Evolutionary conservation across 2,113 vertebrate species (phyloP), one percentile per base, ranked within the genome.

Genomic region (Gobio gobio): DNA sequence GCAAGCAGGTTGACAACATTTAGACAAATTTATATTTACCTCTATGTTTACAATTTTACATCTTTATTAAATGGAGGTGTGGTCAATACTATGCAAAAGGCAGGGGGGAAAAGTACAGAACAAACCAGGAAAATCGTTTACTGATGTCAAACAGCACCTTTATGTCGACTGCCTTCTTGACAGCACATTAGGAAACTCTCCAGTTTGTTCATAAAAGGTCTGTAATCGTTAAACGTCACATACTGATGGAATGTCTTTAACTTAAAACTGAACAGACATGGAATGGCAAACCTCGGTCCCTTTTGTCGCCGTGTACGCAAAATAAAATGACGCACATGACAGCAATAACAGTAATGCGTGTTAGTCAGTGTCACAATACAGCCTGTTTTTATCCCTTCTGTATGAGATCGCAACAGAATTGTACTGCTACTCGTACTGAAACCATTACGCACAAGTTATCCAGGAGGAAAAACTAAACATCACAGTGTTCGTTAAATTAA

Each of bases 401-500:
- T 95, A 95, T 94, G 89, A 94, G 90, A 56, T 89, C 83, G 87
- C 93, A 91, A 92, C 93, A 94, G 90, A 93, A 93, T 81, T 2
- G 87, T 87, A 91, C 90, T 88, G 91, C 90, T 88, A 89, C 49
- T 84, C 83, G 33, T 58, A 75, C 10, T 24, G 24, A 70, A 63
- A 82, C 83, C 86, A 66, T 83, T 22, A 85, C 73, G 73, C 78
- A 76, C 47, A 54, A 7, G 43, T 73, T 54, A 76, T 33, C 75
- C 81, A 78, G 63, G 91, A 90, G 91, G 87, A 93, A 90, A 90
- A 92, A 94, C 89, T 94, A 92, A 94, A 89, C 93, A 90, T 95
- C 94, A 95, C 94, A 95, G 94, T 94, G 94, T 93, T 95, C 92
- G 91, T 94, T 95, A 95, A 95, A 94, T 94, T 93, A 95, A 94